Conservation (phyloP, 2,113 vertebrate genomes). For the Tragulus kanchil region DNA sequence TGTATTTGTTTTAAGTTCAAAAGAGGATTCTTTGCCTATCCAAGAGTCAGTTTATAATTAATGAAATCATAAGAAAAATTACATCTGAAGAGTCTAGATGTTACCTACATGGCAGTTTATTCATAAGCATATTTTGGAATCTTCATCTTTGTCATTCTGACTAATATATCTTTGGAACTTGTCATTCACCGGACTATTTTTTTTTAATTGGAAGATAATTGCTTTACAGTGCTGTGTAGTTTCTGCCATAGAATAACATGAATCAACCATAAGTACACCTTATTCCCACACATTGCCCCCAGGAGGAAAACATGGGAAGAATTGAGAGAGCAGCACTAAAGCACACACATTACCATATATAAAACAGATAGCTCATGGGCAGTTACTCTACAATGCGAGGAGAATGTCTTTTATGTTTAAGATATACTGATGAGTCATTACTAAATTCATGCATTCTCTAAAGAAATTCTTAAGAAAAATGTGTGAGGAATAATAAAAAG, state of each 20-base stretch:
- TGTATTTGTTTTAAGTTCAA: slow-evolving; percentile 61
- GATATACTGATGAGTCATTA: neutral
- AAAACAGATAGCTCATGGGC: neutral
- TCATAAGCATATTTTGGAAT: neutral
- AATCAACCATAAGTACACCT: neutral
- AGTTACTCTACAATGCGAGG: neutral
- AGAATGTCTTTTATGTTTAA: neutral
- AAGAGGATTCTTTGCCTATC: slow-evolving; percentile 20
- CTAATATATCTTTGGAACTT: slow-evolving; percentile 32
- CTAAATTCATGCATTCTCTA: slow-evolving; percentile 26
- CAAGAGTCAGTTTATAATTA: slow-evolving; percentile 55
- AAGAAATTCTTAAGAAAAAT: slow-evolving; percentile 58
- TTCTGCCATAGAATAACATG: neutral
- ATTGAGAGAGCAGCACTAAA: neutral
- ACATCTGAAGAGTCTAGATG: neutral
- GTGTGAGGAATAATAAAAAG: neutral
- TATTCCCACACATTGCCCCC: neutral
- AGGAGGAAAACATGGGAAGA: neutral
- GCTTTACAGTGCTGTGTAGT: neutral
- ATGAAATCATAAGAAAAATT: slow-evolving; percentile 53
- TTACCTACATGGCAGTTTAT: neutral
- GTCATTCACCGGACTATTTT: neutral
- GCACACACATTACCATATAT: neutral
- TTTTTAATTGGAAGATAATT: neutral
- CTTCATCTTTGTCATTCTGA: slow-evolving; percentile 20